Evolutionary conservation across 2,888 invertebrate genomes (phyloP), one percentile per base, ranked within the genome.

Genomic region (Pristionchus arcanus): DNA sequence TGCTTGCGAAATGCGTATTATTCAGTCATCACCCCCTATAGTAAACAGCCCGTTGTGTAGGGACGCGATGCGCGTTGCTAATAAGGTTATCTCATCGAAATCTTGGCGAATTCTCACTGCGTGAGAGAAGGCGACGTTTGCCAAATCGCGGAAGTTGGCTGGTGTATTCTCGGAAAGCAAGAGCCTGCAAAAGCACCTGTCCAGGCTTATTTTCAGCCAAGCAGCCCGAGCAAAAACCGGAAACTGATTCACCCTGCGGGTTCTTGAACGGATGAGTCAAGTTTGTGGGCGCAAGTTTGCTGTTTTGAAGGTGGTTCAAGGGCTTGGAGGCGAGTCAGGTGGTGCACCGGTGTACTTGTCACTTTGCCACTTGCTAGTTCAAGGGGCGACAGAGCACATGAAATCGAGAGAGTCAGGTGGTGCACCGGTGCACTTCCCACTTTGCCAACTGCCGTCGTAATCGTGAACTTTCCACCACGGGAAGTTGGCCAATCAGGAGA

Each of bases 131-230:
- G 25, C 53, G 81, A 53, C 81, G 28, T 81, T 81, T 81, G 4
- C 49, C 49, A 49, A 81, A 77, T 25, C 21, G 34, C 34, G 74
- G 37, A 77, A 77, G 21, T 25, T 19, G 25, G 49, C 42, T 3
- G 42, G 81, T 42, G 42, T 77, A 81, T 49, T 81, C 49, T 49
- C 11, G 42, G 77, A 42, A 68, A 31, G 34, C 15, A 16, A 7
- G 19, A 49, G 81, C 81, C 34, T 81, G 81, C 81, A 81, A 42
- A 34, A 49, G 28, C 81, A 81, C 81, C 81, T 81, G 81, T 81
- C 42, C 28, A 2, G n/a, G 25, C 49, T 49, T 49, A 49, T 81
- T 42, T 49, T 49, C n/a, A 42, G 25, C 49, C n/a, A n/a, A n/a
- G 9, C 34, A 49, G 42, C 42, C 42, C 42, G 42, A 7, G n/a